Percentiles rank a stretch among this genome's conserved stretches.
These are phyloP conservation scores for Diabrotica balteata DNA, from an alignment of 2,888 invertebrate species.

Conservation along the genomic window DNA sequence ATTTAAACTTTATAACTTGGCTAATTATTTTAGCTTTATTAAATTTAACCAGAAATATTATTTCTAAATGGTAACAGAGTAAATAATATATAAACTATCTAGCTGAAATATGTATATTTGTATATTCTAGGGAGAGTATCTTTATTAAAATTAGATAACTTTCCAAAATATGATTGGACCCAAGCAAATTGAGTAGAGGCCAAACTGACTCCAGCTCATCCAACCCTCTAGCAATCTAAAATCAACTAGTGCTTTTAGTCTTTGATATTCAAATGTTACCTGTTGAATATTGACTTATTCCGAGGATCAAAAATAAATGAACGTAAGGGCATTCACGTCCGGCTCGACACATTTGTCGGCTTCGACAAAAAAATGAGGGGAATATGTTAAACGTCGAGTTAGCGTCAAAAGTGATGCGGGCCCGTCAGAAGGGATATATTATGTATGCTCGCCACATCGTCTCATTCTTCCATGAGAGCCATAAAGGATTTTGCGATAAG, in stretches of 20 bases:
- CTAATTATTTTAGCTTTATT: no score
- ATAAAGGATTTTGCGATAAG: conserved; percentile 39
- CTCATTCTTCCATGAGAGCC: conserved; percentile 29
- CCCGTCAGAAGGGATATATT: conserved; percentile 27
- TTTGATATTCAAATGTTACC: conserved; percentile 8
- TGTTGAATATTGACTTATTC: conserved; percentile 17
- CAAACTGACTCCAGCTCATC: no score
- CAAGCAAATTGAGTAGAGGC: no score
- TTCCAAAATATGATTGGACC: no score
- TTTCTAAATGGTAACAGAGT: no score
- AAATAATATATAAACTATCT: no score
- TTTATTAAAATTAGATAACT: no score
- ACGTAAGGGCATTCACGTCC: conserved; percentile 4
- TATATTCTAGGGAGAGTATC: no score
- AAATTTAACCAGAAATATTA: no score
- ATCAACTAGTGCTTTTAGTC: not conserved
- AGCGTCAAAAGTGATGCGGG: conserved; percentile 33
- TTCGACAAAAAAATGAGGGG: conserved; percentile 21
- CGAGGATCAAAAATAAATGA: conserved; percentile 9
- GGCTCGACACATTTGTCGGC: conserved; percentile 17
- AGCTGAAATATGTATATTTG: no score
- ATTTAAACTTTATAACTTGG: no score
- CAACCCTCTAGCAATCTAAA: no score
- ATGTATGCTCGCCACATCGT: conserved; percentile 36
- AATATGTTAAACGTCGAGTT: conserved; percentile 31